Evolutionary conservation across 2,797 vertebrate species (phyloP), one percentile per base, ranked within the genome.

Genomic region (Crocodylus rhombifer): DNA sequence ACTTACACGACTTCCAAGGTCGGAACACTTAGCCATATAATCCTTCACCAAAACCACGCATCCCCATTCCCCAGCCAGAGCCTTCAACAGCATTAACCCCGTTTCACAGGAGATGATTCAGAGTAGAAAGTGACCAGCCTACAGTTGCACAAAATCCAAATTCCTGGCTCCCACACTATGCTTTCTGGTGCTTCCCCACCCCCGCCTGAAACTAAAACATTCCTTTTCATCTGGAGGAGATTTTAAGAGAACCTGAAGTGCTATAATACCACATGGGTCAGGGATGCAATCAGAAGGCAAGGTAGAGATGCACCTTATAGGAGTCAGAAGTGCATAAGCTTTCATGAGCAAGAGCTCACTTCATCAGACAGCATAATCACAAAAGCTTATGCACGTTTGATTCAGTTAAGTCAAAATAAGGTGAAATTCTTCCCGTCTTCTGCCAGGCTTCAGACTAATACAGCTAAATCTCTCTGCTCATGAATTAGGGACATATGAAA

Each of bases 11-110:
- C 84, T 9, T 82, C 92, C 78, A 51, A 51, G 42, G 42, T 11
- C 4, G 0, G 74, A 51, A 92, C 89, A 69, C 91, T 86, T 94
- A 95, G 51, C 86, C 91, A 95, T 83, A 93, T 89, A 86, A 93
- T 95, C 95, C 94, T 80, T 87, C 89, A 0, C 10, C 0, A 8
- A 76, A 21, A 3, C 13, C 15, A 26, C 1, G 6, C 8, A 1
- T 64, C 76, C 20, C 33, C 4, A 2, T 12, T 42, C 23, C 60
- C 55, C 25, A 2, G 1, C 12, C n/a, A n/a, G 51, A 4, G 1
- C 0, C n/a, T 4, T 0, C 20, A 64, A 33, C 8, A 23, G n/a
- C 4, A 4, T 23, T 1, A 61, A 30, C 23, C 63, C 26, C 0
- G 2, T 14, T 7, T n/a, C 4, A 33, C 77, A 76, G 63, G 26